These are phyloP conservation scores for Helicoverpa armigera DNA, from an alignment of 1,140 invertebrate genomes.

Conservation along the genomic window DNA sequence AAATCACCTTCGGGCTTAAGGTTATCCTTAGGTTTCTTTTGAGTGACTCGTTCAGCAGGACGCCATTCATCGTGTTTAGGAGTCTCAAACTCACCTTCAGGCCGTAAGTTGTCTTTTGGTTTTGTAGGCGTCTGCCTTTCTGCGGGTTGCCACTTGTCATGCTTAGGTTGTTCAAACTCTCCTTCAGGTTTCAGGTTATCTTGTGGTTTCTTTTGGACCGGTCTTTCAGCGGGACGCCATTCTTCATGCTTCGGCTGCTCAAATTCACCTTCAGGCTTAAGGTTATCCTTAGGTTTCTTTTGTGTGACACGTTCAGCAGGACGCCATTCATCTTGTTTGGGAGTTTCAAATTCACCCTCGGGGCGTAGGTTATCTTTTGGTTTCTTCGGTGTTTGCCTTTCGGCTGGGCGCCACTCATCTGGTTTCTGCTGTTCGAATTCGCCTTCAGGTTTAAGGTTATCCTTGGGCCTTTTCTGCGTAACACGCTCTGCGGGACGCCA, in stretches of 20 bases:
- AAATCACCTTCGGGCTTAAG: conserved; percentile 90
- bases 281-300: conserved; percentile 84
- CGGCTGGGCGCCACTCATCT: conserved; percentile 74
- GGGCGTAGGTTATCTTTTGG: conserved; percentile 84
- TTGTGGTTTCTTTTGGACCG: conserved; percentile 78
- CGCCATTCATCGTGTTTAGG: conserved; percentile 68
- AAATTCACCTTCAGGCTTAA: conserved; percentile 90
- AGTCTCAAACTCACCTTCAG: conserved; percentile 86
- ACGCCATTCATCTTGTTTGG: conserved; percentile 85
- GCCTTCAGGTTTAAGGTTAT: conserved; percentile 88
- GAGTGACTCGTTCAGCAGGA: conserved; percentile 74
- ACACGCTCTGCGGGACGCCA: conserved; percentile 81
- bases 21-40: conserved; percentile 85
- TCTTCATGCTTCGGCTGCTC: conserved; percentile 83
- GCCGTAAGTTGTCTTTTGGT: conserved; percentile 85
- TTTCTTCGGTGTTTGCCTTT: conserved; percentile 71
- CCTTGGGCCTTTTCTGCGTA: conserved; percentile 83
- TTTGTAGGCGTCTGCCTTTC: conserved; percentile 74
- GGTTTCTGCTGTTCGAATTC: conserved; percentile 79
- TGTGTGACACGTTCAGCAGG: conserved; percentile 84
- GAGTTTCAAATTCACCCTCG: conserved; percentile 83
- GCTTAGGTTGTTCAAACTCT: conserved; percentile 86
- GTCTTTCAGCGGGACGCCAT: conserved; percentile 75
- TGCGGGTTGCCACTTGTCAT: conserved; percentile 76
- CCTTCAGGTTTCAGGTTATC: conserved; percentile 89